Conservation (phyloP, 2,113 vertebrate genomes). For the Rhombomys opimus region DNA sequence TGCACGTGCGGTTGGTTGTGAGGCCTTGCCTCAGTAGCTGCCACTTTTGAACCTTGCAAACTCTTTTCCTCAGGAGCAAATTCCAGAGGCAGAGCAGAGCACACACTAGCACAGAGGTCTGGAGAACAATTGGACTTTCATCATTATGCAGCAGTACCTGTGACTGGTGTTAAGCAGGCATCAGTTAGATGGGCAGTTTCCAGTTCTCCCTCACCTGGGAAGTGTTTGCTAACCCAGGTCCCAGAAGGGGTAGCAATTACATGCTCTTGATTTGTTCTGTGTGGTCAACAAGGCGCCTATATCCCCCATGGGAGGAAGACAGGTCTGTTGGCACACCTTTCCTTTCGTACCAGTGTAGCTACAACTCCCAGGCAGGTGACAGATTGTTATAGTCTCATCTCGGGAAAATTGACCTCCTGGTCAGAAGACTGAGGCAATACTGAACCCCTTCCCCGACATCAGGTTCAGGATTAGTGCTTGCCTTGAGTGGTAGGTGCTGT, state of each 20-base stretch:
- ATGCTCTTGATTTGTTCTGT: conserved; percentile 32
- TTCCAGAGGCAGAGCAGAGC: conserved; percentile 12
- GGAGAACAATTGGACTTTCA: conserved; percentile 40
- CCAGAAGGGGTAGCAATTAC: neutral
- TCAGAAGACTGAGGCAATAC: neutral
- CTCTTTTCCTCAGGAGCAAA: neutral
- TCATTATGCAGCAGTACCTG: neutral
- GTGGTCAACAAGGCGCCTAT: neutral
- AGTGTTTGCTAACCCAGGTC: neutral
- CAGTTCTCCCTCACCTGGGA: neutral
- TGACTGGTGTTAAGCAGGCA: conserved; percentile 37
- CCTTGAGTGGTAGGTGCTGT: neutral
- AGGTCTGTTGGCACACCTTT: neutral
- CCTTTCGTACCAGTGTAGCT: neutral
- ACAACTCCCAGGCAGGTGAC: neutral
- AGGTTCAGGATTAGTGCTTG: neutral
- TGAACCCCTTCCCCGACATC: conserved; percentile 6
- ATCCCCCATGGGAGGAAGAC: neutral
- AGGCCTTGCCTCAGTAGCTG: neutral
- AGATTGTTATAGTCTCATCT: neutral
- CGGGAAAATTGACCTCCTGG: neutral
- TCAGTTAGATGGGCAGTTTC: neutral
- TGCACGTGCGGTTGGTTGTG: neutral
- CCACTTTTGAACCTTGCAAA: neutral
- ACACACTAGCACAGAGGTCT: neutral